Percentiles rank a stretch among this genome's conserved stretches.
Evolutionary conservation across 2,113 vertebrate genomes (phyloP).

Genomic region (Echinops telfairi): DNA sequence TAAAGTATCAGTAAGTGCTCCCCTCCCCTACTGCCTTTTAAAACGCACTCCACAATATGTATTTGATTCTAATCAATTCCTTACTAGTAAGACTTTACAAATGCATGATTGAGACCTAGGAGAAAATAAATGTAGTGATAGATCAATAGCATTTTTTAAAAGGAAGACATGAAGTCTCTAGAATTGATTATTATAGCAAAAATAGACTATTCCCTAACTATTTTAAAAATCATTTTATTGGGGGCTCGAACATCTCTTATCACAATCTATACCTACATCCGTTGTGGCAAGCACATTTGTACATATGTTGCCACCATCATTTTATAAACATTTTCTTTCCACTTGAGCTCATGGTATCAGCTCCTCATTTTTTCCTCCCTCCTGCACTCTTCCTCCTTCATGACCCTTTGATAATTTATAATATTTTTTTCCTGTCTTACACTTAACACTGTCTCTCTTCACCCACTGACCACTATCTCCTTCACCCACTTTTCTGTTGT

Average conservation of each 20-base stretch:
- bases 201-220: slow-evolving; percentile 12
- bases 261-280: too few species aligned
- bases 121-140: neutral
- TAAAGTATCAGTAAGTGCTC: slow-evolving; percentile 40
- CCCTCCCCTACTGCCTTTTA: neutral
- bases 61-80: neutral
- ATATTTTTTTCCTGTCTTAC: too few species aligned
- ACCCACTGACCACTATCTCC: too few species aligned
- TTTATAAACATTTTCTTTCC: too few species aligned
- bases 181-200: neutral
- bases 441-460: too few species aligned
- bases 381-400: too few species aligned
- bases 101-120: neutral
- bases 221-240: neutral
- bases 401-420: too few species aligned
- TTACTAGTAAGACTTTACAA: slow-evolving; percentile 32
- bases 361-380: too few species aligned
- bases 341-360: neutral
- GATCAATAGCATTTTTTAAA: neutral
- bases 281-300: too few species aligned
- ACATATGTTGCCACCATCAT: too few species aligned
- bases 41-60: neutral
- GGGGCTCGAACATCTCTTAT: too few species aligned
- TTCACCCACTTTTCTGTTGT: too few species aligned
- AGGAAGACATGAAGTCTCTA: slow-evolving; percentile 25